Evolutionary conservation across 2,888 invertebrate species (phyloP).

Genomic region (Imbricaverruca yamaguchii): DNA sequence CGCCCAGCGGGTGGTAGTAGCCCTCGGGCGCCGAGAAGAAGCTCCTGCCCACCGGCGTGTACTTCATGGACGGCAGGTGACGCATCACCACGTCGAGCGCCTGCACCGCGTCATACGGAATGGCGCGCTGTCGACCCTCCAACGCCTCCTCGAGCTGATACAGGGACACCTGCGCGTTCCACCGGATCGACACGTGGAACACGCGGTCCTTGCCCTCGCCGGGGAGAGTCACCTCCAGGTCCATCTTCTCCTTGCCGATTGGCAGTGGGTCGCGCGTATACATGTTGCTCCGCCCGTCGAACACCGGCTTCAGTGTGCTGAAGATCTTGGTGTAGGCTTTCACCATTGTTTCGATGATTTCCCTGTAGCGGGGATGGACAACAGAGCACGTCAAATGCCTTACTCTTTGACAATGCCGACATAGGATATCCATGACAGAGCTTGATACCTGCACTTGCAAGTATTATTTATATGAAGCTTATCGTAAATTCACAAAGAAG

Average conservation of each 20-base stretch:
- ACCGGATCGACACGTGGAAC: slow-evolving; percentile 94
- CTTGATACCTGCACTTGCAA: too few species aligned
- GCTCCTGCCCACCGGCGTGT: slow-evolving; percentile 97
- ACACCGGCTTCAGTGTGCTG: slow-evolving; percentile 92
- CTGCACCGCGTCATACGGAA: slow-evolving; percentile 92
- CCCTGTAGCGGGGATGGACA: slow-evolving; percentile 60
- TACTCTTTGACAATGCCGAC: too few species aligned
- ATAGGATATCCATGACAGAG: too few species aligned
- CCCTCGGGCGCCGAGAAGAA: slow-evolving; percentile 99
- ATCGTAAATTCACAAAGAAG: too few species aligned
- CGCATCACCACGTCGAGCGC: slow-evolving; percentile 99
- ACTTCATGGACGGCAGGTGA: slow-evolving; percentile 98
- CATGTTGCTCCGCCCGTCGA: slow-evolving; percentile 96
- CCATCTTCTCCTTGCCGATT: slow-evolving; percentile 91
- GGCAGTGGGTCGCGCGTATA: slow-evolving; percentile 97
- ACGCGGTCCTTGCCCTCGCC: slow-evolving; percentile 98
- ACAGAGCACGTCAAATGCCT: too few species aligned
- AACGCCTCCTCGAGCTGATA: slow-evolving; percentile 96
- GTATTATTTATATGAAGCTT: too few species aligned
- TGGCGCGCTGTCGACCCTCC: slow-evolving; percentile 90
- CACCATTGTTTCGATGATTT: slow-evolving; percentile 99
- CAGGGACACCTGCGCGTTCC: slow-evolving; percentile 93
- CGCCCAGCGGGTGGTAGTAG: slow-evolving; percentile 91
- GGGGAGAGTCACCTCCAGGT: slow-evolving; percentile 90
- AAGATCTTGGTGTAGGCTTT: slow-evolving; percentile 95